phyloP scores from a whole-genome alignment of 2,888 invertebrate genomes.

The Campoplex nolae region DNA sequence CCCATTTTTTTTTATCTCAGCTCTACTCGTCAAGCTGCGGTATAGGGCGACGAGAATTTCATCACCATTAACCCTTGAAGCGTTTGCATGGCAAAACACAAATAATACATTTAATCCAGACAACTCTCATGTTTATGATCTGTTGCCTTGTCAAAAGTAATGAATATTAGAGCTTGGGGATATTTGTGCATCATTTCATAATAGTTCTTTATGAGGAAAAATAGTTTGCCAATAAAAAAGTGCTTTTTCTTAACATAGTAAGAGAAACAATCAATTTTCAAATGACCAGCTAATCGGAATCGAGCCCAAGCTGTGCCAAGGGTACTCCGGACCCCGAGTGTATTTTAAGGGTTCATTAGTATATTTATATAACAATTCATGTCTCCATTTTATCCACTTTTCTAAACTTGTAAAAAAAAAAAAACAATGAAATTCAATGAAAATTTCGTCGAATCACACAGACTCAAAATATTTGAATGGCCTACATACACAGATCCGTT shows the following conservation, averaged over 20 bases:
- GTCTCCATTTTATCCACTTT: neutral
- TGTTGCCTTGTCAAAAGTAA: neutral
- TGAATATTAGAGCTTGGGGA: neutral
- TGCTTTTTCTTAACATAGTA: neutral
- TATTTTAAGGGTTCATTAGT: neutral
- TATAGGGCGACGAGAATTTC: neutral
- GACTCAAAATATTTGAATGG: neutral
- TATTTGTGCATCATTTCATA: neutral
- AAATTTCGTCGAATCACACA: neutral
- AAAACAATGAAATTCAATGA: neutral
- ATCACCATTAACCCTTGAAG: neutral
- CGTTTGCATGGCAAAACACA: neutral
- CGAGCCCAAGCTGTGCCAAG: neutral
- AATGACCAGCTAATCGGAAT: neutral
- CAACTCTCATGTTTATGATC: neutral
- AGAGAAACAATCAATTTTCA: neutral
- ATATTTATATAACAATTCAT: neutral
- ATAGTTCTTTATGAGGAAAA: neutral
- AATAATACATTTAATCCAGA: neutral
- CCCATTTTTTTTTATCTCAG: neutral
- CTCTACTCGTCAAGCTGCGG: neutral
- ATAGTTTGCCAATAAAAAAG: neutral
- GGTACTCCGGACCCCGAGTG: neutral
- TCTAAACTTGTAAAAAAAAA: neutral
- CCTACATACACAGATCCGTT: neutral